These are phyloP conservation scores for Neodiprion fabricii DNA, from an alignment of 1,140 invertebrate species.

Conservation along the genomic window DNA sequence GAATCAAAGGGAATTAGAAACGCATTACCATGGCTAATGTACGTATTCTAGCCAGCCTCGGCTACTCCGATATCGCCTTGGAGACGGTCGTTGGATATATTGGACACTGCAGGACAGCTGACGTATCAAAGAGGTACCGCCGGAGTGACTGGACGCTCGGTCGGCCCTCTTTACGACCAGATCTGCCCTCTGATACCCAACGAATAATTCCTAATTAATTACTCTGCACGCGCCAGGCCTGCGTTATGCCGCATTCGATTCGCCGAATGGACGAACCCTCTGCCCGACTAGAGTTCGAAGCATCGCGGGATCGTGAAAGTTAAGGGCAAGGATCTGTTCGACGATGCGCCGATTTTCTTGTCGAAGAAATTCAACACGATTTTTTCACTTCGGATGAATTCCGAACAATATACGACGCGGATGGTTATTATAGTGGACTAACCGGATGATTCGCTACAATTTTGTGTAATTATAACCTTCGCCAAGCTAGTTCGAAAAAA, in stretches of 20 bases:
- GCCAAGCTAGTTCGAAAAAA: no score
- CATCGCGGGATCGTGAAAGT: no score
- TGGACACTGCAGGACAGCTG: slow-evolving; percentile 39
- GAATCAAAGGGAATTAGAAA: not conserved
- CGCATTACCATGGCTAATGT: not conserved
- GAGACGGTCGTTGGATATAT: no score
- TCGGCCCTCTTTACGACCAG: slow-evolving; percentile 29
- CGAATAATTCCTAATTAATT: slow-evolving; percentile 57
- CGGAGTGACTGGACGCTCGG: slow-evolving; percentile 23
- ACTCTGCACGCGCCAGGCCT: slow-evolving; percentile 14
- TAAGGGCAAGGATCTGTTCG: no score
- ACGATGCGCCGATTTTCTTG: no score
- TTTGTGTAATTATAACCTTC: no score
- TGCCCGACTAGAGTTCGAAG: not conserved
- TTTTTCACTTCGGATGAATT: not conserved
- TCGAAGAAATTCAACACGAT: no score
- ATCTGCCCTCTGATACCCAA: slow-evolving; percentile 40
- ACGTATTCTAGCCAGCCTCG: not conserved
- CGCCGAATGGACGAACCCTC: not conserved
- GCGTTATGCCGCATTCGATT: not conserved
- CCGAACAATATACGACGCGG: not conserved
- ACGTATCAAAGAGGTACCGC: slow-evolving; percentile 54
- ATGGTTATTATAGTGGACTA: no score
- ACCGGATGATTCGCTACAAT: no score
- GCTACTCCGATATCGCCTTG: no score